Evolutionary conservation across 1,140 invertebrate genomes (phyloP), one percentile per base, ranked within the genome.

Genomic region (Macrotrachela quadricornifera): DNA sequence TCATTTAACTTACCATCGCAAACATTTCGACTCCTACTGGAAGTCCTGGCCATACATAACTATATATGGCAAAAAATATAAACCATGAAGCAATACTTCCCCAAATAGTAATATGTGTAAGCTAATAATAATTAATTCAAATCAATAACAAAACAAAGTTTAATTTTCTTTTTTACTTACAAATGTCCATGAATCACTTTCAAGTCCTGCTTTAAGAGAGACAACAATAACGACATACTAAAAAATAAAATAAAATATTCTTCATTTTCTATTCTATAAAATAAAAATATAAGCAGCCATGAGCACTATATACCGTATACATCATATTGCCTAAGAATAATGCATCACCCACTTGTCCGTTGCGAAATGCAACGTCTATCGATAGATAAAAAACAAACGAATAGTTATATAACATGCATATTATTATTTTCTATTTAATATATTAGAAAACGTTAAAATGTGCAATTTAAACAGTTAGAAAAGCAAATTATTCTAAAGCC

Each of bases 181-280:
- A 79, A 82, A 86, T 12, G 90, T 95, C 91, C 92, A 97, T 8
- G 87, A 83, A 68, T 85, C 85, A 42, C 84, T 95, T 60, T 92
- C 83, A 48, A 99, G 74, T 4, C 91, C 88, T 47, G 91, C 87
- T 76, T 99, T 99, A 50, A 92, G 72, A 67, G 90, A 95, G 38
- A 97, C 92, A 18, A 90, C 91, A 42, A 94, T 79, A 56, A 99
- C 85, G 49, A 94, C 88, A 75, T 91, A 95, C 87, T 69, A 62
- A 56, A 64, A 64, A 21, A 85, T 87, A 55, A 56, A 30, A 30
- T 30, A n/a, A n/a, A n/a, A 30, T 30, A 2, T 30, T 30, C 21
- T 2, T 30, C 21, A 30, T 4, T 30, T 30, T 30, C 8, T 30
- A 2, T 30, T 30, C n/a, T 30, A 2, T 30, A 2, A 30, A 30